Base-by-base conservation (phyloP, 2,797 vertebrate species). In the Syncerus caffer region DNA sequence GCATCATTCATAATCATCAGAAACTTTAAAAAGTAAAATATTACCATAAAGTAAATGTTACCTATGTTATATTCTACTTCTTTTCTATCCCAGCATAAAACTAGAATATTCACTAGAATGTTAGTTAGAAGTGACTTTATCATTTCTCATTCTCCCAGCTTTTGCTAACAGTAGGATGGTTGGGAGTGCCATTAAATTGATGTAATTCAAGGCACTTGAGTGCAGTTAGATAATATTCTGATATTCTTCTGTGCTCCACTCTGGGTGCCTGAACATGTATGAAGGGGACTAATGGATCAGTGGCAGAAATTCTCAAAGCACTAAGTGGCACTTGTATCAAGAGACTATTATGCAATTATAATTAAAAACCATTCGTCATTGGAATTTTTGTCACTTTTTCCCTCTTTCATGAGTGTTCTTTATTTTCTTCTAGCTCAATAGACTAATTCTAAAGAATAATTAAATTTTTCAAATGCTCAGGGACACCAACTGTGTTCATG, bases 341-440 rank as follows among this genome's bases (percentile, higher is more conserved):
- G 96, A 96, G 86, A 79, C 78, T 80, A 86, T 96, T 98, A 95
- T 71, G 80, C 84, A 98, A 97, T 98, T 98, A 96, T 89, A 97
- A 97, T 95, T 97, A 83, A 98, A 98, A 92, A 55, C 10, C 50
- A 84, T 90, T 94, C 78, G 64, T 94, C 90, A 94, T 71, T 96
- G 50, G 38, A 88, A 98, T 97, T 98, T 96, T 97, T 96, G 38
- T 51, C 85, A 92, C 14, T 96, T 87, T 90, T 96, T 58, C 0
- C 7, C 47, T 51, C 15, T 83, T 97, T 93, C 12, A 34, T 1
- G 4, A 74, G 5, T 89, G 45, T 50, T 57, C 6, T 50, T 93
- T 96, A 95, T 98, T 78, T 97, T 97, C 96, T 96, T 90, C 6
- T 34, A 93, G 16, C 42, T 95, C 27, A 89, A 64, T 92, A 82